phyloP scores from a whole-genome alignment of 2,797 vertebrate species.

The Macropus fuliginosus region DNA sequence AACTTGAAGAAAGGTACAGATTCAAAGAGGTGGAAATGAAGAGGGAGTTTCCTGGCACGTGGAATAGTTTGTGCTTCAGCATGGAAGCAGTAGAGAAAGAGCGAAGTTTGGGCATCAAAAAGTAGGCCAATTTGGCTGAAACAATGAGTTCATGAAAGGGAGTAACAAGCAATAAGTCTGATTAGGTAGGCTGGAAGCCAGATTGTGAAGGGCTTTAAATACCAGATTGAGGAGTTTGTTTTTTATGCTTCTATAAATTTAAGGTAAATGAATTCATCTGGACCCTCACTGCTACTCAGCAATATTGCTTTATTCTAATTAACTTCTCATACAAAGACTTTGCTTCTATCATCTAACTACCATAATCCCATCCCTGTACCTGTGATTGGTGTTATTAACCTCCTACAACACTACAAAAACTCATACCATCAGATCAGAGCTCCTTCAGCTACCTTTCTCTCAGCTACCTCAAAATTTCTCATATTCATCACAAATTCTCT shows the following conservation, averaged over 20 bases:
- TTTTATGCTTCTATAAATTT: background rate
- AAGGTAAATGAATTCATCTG: background rate
- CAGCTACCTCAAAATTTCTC: background rate
- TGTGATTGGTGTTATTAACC: background rate
- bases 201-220: background rate
- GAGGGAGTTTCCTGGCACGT: background rate
- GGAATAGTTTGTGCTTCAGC: background rate
- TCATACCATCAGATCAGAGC: background rate
- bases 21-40: background rate
- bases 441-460: background rate
- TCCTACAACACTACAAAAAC: background rate
- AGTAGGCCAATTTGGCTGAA: background rate
- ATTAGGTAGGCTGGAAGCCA: background rate
- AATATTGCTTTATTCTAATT: background rate
- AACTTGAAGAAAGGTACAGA: background rate
- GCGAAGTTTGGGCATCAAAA: background rate
- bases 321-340: background rate
- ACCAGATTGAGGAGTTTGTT: background rate
- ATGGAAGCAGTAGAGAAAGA: background rate
- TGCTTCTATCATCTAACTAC: background rate
- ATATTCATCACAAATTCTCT: background rate
- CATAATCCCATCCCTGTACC: background rate
- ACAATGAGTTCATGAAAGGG: background rate
- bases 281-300: background rate
- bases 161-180: background rate